phyloP scores from a whole-genome alignment of 2,888 invertebrate species.

The Periphyllus acericola region DNA sequence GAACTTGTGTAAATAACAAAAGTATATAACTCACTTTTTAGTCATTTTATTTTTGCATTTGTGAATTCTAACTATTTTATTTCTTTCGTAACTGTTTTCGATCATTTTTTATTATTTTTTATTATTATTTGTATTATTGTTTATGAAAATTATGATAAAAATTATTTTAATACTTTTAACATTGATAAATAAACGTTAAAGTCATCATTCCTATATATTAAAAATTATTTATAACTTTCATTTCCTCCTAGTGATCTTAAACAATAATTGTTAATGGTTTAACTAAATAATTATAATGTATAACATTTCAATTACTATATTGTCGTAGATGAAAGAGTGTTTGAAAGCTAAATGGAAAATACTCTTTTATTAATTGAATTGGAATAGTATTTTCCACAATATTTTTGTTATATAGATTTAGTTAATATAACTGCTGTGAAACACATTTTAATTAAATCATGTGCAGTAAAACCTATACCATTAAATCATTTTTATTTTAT shows the following conservation, averaged over 20 bases:
- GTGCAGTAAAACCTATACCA: no score
- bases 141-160: slow-evolving; percentile 53
- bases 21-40: slow-evolving; percentile 56
- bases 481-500: no score
- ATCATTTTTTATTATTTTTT: slow-evolving; percentile 51
- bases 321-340: not conserved
- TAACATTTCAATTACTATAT: not conserved
- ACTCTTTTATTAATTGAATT: not conserved
- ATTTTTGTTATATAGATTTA: no score
- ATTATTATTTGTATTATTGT: slow-evolving; percentile 56
- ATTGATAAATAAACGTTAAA: slow-evolving; percentile 60
- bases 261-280: not conserved
- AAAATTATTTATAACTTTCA: not conserved
- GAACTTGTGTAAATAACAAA: slow-evolving; percentile 56
- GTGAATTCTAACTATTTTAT: slow-evolving; percentile 59
- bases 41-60: slow-evolving; percentile 62
- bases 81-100: slow-evolving; percentile 57
- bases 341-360: not conserved
- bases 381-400: no score
- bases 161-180: slow-evolving; percentile 60
- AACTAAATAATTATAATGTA: not conserved
- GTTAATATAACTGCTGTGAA: no score
- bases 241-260: not conserved
- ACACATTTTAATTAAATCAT: no score
- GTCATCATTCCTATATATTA: slow-evolving; percentile 54